phyloP scores from a whole-genome alignment of 2,888 invertebrate genomes.

The Tetramorium bicarinatum region DNA sequence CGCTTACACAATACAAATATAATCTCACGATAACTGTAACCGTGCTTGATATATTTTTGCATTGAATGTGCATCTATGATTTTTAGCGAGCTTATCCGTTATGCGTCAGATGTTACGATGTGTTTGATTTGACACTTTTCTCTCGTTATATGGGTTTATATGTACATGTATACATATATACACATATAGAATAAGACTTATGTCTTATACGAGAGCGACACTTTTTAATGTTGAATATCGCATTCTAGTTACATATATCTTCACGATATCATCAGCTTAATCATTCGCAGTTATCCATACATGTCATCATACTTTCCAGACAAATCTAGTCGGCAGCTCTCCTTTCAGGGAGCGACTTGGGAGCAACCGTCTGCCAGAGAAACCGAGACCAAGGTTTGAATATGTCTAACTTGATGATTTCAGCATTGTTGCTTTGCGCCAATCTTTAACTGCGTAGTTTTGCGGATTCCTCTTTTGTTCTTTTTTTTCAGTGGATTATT shows the following conservation, averaged over 20 bases:
- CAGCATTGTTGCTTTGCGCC: slow-evolving; percentile 72
- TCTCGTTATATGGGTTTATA: slow-evolving; percentile 61
- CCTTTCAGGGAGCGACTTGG: slow-evolving; percentile 96
- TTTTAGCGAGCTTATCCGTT: slow-evolving; percentile 76
- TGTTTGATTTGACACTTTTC: slow-evolving; percentile 68
- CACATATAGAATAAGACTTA: not conserved
- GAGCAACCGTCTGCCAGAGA: slow-evolving; percentile 94
- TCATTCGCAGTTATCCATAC: slow-evolving; percentile 73
- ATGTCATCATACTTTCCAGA: slow-evolving; percentile 87
- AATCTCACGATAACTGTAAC: slow-evolving; percentile 66
- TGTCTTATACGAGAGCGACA: slow-evolving; percentile 33
- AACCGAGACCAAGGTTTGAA: slow-evolving; percentile 93
- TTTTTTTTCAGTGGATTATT: slow-evolving; percentile 64
- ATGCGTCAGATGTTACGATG: slow-evolving; percentile 68
- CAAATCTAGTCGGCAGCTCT: slow-evolving; percentile 90
- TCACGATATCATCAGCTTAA: slow-evolving; percentile 67
- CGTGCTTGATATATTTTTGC: slow-evolving; percentile 76
- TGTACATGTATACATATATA: slow-evolving; percentile 34
- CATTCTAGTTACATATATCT: slow-evolving; percentile 71
- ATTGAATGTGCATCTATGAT: slow-evolving; percentile 75
- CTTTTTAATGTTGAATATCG: slow-evolving; percentile 55
- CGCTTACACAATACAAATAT: slow-evolving; percentile 68
- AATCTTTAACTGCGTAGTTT: slow-evolving; percentile 68
- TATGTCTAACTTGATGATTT: slow-evolving; percentile 71
- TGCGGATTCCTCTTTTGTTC: slow-evolving; percentile 59